Evolutionary conservation across 2,888 invertebrate genomes (phyloP), one percentile per base, ranked within the genome.

Genomic region (Melinaea marsaeus): DNA sequence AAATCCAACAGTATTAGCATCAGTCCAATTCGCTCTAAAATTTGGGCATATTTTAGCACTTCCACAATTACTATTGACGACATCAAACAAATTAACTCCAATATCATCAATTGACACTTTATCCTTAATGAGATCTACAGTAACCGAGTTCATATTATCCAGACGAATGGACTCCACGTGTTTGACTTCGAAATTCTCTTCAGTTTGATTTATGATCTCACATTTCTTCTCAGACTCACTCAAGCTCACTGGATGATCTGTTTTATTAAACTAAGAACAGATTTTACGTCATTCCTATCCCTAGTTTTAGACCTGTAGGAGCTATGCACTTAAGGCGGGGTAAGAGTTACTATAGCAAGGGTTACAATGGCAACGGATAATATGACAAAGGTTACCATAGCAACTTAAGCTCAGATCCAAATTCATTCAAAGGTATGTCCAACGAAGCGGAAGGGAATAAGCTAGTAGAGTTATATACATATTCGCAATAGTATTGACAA

Each of bases 1-100:
- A 82, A 95, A 95, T 63, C 95, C 95, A 74, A 95, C 93, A 1
- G 91, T 91, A 13, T 92, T 90, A 59, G 85, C 78, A 13, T 79
- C 79, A 0, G 74, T 79, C 84, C 81, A 83, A 58, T 81, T 80
- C 0, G 72, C 74, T 5, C 69, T 74, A 13, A 76, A 67, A 42
- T 76, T 78, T 0, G 83, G 78, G 60, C 90, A 90, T 45, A 85
- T 77, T 47, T 79, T 82, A 0, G 85, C 80, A 2, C 86, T 85
- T 0, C 90, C 90, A 66, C 90, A 90, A 4, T 84, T 83, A 61
- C 79, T 83, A n/a, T 75, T 80, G 60, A 88, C 86, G 4, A 88
- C 66, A 58, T 88, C 85, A 63, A 80, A 87, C 63, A 90, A 69
- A 70, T 79, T 83, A 2, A 84, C 70, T 7, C 83, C 84, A 48